These are phyloP conservation scores for Polylopha cassiicola DNA, from an alignment of 2,888 invertebrate genomes.

Conservation along the genomic window DNA sequence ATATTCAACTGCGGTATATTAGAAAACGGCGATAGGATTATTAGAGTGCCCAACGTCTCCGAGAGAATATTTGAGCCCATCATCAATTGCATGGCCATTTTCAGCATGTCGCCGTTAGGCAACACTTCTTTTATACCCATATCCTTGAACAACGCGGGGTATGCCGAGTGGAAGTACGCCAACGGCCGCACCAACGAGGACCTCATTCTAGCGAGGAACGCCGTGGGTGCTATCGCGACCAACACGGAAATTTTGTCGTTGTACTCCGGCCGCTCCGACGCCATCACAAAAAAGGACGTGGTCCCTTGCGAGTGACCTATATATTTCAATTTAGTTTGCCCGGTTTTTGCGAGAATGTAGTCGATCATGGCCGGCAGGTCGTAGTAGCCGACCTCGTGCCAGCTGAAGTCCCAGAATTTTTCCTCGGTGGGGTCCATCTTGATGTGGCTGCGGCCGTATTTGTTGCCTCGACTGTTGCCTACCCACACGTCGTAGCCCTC, in stretches of 20 bases:
- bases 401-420: conserved; percentile 84
- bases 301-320: conserved; percentile 85
- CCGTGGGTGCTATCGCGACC: conserved; percentile 78
- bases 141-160: conserved; percentile 37
- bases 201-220: conserved; percentile 60
- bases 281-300: conserved; percentile 77
- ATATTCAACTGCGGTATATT: conserved; percentile 76
- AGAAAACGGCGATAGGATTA: conserved; percentile 79
- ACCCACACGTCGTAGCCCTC: conserved; percentile 87
- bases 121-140: conserved; percentile 80
- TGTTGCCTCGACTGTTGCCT: conserved; percentile 86
- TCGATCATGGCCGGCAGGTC: conserved; percentile 91
- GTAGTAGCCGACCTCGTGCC: conserved; percentile 86
- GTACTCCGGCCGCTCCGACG: conserved; percentile 71
- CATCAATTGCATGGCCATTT: conserved; percentile 52
- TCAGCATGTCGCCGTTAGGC: conserved; percentile 74
- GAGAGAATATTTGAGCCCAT: conserved; percentile 63
- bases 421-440: conserved; percentile 48
- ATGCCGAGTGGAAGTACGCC: conserved; percentile 38
- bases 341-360: conserved; percentile 75
- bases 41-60: conserved; percentile 75
- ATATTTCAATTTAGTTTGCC: conserved; percentile 75
- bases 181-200: conserved; percentile 50
- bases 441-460: conserved; percentile 77
- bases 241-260: conserved; percentile 73